Conservation (phyloP, 1,140 invertebrate genomes). For the Drosophila bocqueti region DNA sequence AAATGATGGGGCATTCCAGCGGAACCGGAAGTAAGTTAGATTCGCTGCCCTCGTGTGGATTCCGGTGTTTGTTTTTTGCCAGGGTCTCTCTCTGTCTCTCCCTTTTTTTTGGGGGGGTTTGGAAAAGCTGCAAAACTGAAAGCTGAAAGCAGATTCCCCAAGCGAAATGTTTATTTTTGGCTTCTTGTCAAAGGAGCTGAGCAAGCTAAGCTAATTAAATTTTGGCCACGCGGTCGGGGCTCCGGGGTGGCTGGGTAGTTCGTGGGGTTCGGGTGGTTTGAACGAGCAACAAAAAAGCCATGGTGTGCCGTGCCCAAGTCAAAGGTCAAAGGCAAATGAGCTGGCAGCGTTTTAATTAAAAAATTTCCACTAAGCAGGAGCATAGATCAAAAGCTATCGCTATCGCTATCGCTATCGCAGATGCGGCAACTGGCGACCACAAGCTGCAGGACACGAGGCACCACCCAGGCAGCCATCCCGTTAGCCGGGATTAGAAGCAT, state of each 20-base stretch:
- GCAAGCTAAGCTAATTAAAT: conserved; percentile 78
- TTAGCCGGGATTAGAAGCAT: conserved; percentile 44
- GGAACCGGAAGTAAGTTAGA: conserved; percentile 37
- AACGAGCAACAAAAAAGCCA: conserved; percentile 15
- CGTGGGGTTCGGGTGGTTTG: neutral
- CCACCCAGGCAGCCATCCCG: conserved; percentile 14
- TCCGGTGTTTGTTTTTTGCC: conserved; percentile 5
- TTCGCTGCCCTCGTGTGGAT: conserved; percentile 11
- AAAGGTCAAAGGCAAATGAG: conserved; percentile 70
- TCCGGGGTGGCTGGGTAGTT: conserved; percentile 2
- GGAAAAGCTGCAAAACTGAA: neutral
- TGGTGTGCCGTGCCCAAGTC: conserved; percentile 33
- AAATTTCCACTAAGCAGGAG: conserved; percentile 64
- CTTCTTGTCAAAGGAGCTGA: conserved; percentile 68
- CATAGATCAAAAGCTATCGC: conserved; percentile 74
- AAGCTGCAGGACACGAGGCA: conserved; percentile 63
- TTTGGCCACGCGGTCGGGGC: conserved; percentile 61
- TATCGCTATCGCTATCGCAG: conserved; percentile 76
- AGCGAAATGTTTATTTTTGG: conserved; percentile 44
- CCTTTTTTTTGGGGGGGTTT: neutral
- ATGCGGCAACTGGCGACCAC: conserved; percentile 73
- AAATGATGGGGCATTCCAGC: neutral
- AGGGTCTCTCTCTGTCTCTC: neutral
- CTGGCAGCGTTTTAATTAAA: conserved; percentile 72
- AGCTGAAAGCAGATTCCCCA: conserved; percentile 23